A percentile compares a stretch with the other conserved stretches of the same genome.
Evolutionary conservation across 30 jellyfish, hydroid and myxozoan genomes (phyloP).

Genomic region (Chironex yamaguchii): DNA sequence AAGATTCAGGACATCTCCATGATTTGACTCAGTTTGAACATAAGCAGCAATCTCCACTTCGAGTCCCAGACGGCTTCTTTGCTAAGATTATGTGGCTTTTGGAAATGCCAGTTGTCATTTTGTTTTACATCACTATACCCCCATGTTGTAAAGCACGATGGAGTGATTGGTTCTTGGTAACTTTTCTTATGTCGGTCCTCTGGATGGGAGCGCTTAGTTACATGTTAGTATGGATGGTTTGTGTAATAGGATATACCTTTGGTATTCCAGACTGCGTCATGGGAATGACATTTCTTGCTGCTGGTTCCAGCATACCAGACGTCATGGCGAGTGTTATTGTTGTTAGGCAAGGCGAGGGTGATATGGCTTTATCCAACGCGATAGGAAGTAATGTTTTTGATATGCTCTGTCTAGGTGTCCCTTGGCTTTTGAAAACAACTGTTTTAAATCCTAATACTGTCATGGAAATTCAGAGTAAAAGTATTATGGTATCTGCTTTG

Average conservation of each 20-base stretch:
- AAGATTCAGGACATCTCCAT: background rate
- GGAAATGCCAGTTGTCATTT: slow-evolving; percentile 95
- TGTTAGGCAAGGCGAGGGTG: slow-evolving; percentile 98
- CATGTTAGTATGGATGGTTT: slow-evolving; percentile 99
- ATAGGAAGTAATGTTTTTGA: slow-evolving; percentile 99
- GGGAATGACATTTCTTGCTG: slow-evolving; percentile 99
- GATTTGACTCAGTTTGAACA: slow-evolving; percentile 91
- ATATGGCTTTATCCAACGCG: slow-evolving; percentile 99
- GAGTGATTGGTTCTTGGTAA: slow-evolving; percentile 93
- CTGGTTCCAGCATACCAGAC: slow-evolving; percentile 99
- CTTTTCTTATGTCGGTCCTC: slow-evolving; percentile 94
- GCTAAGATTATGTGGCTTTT: slow-evolving; percentile 87
- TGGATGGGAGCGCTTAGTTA: slow-evolving; percentile 97
- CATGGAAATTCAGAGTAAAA: slow-evolving; percentile 84
- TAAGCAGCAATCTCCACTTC: slow-evolving; percentile 90
- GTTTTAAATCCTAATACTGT: slow-evolving; percentile 83
- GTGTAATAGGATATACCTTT: slow-evolving; percentile 91
- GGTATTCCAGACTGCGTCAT: slow-evolving; percentile 98
- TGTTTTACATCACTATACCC: slow-evolving; percentile 92
- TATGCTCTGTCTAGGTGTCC: slow-evolving; percentile 96
- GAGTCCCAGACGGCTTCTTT: slow-evolving; percentile 81
- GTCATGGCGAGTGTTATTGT: slow-evolving; percentile 99
- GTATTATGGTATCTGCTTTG: slow-evolving; percentile 92
- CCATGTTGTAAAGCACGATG: slow-evolving; percentile 93
- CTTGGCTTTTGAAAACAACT: slow-evolving; percentile 97